Evolutionary conservation across 2,113 vertebrate species (phyloP).

Genomic region (Columba livia): DNA sequence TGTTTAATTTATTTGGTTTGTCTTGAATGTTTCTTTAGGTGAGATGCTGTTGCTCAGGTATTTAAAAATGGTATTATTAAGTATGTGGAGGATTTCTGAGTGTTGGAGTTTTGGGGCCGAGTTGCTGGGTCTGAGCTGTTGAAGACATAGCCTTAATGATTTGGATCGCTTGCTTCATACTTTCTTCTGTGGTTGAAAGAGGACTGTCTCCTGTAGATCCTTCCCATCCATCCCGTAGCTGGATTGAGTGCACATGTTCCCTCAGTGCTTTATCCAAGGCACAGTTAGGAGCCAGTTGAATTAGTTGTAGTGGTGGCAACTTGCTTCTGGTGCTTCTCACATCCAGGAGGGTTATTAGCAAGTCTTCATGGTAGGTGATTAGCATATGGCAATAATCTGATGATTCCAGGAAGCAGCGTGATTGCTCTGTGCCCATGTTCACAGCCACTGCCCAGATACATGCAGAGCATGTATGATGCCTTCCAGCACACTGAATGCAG

Average conservation of each 20-base stretch:
- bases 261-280: background rate
- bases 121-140: background rate
- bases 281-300: background rate
- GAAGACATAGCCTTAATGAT: background rate
- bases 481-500: background rate
- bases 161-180: background rate
- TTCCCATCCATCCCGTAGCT: background rate
- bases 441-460: background rate
- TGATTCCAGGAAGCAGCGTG: background rate
- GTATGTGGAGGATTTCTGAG: background rate
- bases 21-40: background rate
- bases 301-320: background rate
- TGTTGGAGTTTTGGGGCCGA: background rate
- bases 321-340: background rate
- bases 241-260: fast-evolving
- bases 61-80: background rate
- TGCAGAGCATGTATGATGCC: background rate
- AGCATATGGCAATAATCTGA: background rate
- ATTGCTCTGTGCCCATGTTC: background rate
- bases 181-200: background rate
- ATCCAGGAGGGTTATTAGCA: background rate
- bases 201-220: background rate
- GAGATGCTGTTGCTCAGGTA: background rate
- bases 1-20: background rate
- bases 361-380: background rate